Percentiles rank a stretch among this genome's conserved stretches.
These are phyloP conservation scores for Gambusia affinis DNA, from an alignment of 2,113 vertebrate genomes.

Conservation along the genomic window DNA sequence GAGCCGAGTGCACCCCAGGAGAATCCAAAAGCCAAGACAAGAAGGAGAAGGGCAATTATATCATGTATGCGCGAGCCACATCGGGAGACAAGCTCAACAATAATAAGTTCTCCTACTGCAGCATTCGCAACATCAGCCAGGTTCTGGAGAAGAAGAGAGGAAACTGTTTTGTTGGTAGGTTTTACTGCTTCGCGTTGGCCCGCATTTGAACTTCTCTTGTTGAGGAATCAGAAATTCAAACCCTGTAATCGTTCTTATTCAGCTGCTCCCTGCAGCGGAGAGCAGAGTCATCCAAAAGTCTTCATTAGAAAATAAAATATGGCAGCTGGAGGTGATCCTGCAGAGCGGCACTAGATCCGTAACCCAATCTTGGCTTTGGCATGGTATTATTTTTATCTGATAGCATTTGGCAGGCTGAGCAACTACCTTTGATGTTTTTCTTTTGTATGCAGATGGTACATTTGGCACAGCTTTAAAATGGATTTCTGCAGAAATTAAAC, in stretches of 20 bases:
- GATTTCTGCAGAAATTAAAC: not conserved
- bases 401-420: conserved; percentile 9
- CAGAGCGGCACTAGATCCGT: not conserved
- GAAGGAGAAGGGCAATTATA: conserved; percentile 98
- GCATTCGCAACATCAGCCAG: conserved; percentile 97
- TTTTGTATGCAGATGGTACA: not conserved
- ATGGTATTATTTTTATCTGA: conserved; percentile 17
- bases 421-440: not conserved
- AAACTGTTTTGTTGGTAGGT: conserved; percentile 97
- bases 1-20: conserved; percentile 96
- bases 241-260: not conserved
- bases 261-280: not conserved
- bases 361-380: not conserved
- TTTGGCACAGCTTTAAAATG: not conserved
- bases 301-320: conserved; percentile 12
- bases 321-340: not conserved
- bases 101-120: conserved; percentile 97
- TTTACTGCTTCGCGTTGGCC: not conserved
- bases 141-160: conserved; percentile 97
- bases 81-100: conserved; percentile 99
- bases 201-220: not conserved
- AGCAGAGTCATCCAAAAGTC: not conserved
- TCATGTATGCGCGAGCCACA: conserved; percentile 98
- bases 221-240: not conserved
- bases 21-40: conserved; percentile 96